Percentiles rank a stretch among this genome's conserved stretches.
These are phyloP conservation scores for Psylliodes chrysocephalus DNA, from an alignment of 2,888 invertebrate genomes.

Conservation along the genomic window DNA sequence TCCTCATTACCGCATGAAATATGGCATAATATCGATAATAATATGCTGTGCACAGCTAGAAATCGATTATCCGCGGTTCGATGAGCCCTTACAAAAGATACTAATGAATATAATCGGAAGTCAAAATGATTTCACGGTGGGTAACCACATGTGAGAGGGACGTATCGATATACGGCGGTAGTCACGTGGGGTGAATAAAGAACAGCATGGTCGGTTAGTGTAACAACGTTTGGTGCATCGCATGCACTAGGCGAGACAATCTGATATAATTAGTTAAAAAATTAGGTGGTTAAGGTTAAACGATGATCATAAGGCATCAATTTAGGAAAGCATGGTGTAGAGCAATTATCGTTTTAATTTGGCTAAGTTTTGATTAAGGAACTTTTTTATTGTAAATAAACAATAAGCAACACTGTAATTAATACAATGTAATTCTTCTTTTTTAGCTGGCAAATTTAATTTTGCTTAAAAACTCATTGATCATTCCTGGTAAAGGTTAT, in stretches of 20 bases:
- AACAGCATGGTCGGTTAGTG: slow-evolving; percentile 9
- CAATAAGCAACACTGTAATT: no score
- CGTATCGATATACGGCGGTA: slow-evolving; percentile 20
- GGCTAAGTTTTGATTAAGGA: no score
- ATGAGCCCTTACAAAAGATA: slow-evolving; percentile 52
- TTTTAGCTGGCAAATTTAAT: no score
- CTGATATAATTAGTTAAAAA: no score
- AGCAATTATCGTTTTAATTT: no score
- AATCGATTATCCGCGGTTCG: slow-evolving; percentile 52
- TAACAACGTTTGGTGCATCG: neutral
- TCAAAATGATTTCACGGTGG: slow-evolving; percentile 55
- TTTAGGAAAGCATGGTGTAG: no score
- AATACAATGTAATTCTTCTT: no score
- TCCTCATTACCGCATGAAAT: slow-evolving; percentile 31
- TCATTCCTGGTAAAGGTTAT: no score
- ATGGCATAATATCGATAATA: slow-evolving; percentile 47
- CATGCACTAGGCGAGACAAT: neutral
- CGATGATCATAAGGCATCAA: no score
- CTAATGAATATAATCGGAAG: slow-evolving; percentile 56
- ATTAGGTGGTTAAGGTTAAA: no score
- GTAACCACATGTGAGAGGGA: slow-evolving; percentile 40
- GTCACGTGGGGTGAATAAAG: slow-evolving; percentile 15
- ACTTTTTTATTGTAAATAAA: no score
- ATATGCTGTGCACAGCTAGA: slow-evolving; percentile 45
- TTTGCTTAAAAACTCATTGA: no score